Evolutionary conservation across 2,888 invertebrate genomes (phyloP).

Genomic region (Oxycera nigricornis): DNA sequence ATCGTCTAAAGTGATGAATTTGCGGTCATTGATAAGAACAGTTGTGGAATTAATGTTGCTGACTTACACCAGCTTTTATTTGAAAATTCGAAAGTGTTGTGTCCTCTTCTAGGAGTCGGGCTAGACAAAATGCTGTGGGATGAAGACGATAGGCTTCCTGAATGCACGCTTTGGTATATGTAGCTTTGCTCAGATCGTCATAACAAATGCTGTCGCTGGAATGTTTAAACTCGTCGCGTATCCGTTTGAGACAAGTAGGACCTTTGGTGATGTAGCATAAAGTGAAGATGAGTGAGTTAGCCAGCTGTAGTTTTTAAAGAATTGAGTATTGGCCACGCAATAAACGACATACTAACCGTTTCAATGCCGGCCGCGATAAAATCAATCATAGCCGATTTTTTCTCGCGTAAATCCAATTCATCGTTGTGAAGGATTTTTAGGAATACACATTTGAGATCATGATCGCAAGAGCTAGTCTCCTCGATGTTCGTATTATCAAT

Average conservation of each 20-base stretch:
- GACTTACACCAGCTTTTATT: slow-evolving; percentile 74
- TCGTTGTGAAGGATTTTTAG: slow-evolving; percentile 76
- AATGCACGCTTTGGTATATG: slow-evolving; percentile 80
- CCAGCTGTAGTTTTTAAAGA: slow-evolving; percentile 65
- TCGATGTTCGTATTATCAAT: slow-evolving; percentile 73
- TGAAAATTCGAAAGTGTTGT: slow-evolving; percentile 74
- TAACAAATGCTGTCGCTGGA: slow-evolving; percentile 66
- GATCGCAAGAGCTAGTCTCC: slow-evolving; percentile 58
- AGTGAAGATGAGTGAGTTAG: slow-evolving; percentile 81
- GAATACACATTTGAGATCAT: slow-evolving; percentile 76
- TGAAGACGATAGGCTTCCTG: slow-evolving; percentile 71
- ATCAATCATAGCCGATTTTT: slow-evolving; percentile 84
- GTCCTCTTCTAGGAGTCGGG: slow-evolving; percentile 76
- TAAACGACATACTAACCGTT: slow-evolving; percentile 66
- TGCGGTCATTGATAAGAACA: too few species aligned
- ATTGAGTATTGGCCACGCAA: neutral
- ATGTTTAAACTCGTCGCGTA: slow-evolving; percentile 70
- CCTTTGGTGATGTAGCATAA: slow-evolving; percentile 76
- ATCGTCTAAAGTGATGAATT: slow-evolving; percentile 67
- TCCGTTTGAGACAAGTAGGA: slow-evolving; percentile 70
- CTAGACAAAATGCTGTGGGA: slow-evolving; percentile 82
- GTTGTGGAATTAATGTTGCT: neutral
- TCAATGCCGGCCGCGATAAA: slow-evolving; percentile 88
- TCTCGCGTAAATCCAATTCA: slow-evolving; percentile 78
- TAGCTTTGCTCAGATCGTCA: slow-evolving; percentile 70